Conservation (phyloP, 92 coral and sea anemone genomes). For the Parazoanthus atlanticus region DNA sequence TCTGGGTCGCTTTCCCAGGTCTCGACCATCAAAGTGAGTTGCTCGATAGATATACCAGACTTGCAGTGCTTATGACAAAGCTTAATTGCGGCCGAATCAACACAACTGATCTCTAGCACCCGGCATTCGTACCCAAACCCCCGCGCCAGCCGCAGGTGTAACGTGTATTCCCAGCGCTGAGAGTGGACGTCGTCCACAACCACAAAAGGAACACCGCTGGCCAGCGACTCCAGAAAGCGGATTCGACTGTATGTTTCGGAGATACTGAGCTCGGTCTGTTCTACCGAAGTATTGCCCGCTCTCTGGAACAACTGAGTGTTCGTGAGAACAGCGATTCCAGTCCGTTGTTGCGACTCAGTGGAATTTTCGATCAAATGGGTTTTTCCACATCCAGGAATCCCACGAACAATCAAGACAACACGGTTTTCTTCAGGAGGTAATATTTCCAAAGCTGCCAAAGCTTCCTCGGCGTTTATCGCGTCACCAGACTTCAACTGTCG, state of each 20-base stretch:
- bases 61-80: conserved; percentile 53
- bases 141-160: conserved; percentile 61
- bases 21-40: conserved; percentile 50
- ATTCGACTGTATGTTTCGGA: conserved; percentile 81
- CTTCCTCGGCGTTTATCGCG: conserved; percentile 32
- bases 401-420: conserved; percentile 71
- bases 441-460: conserved; percentile 13
- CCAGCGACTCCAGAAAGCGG: conserved; percentile 69
- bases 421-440: conserved; percentile 38
- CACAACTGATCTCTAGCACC: conserved; percentile 67
- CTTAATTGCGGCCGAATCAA: conserved; percentile 53
- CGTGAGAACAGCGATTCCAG: conserved; percentile 54
- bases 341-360: conserved; percentile 48
- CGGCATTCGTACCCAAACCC: conserved; percentile 65
- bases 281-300: conserved; percentile 55
- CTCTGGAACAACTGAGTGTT: conserved; percentile 79
- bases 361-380: conserved; percentile 69
- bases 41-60: conserved; percentile 50
- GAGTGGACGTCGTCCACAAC: conserved; percentile 76
- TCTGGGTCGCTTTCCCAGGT: conserved; percentile 72
- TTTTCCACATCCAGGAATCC: conserved; percentile 86
- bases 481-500: conserved; percentile 21
- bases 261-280: conserved; percentile 71
- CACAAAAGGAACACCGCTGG: conserved; percentile 49
- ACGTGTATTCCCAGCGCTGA: conserved; percentile 70